phyloP scores from a whole-genome alignment of 35 echinoderm and acorn worm species.

The Acanthaster planci region DNA sequence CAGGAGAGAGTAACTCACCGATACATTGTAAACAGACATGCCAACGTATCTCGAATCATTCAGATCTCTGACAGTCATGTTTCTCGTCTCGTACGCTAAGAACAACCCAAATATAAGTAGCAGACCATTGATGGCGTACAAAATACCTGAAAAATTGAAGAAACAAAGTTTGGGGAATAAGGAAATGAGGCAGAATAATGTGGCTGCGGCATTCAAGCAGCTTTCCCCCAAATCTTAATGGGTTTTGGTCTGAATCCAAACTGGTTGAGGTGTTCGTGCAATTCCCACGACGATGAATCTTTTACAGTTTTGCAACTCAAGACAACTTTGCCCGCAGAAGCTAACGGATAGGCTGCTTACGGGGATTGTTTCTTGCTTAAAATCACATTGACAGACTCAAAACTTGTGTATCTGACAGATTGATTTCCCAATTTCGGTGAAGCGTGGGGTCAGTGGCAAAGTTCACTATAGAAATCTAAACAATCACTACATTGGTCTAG shows the following conservation, averaged over 20 bases:
- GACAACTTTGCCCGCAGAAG: too few relatives aligned
- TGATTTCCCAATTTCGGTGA: too few relatives aligned
- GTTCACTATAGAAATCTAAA: too few relatives aligned
- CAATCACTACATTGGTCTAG: too few relatives aligned
- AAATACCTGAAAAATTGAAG: constrained; percentile 72
- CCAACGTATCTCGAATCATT: constrained; percentile 93
- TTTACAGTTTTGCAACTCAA: too few relatives aligned
- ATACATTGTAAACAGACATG: constrained; percentile 99
- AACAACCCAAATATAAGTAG: constrained; percentile 97
- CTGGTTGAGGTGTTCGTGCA: too few relatives aligned
- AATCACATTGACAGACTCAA: too few relatives aligned
- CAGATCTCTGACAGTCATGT: constrained; percentile 93
- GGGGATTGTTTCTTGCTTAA: too few relatives aligned
- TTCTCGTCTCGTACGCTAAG: constrained; percentile 94
- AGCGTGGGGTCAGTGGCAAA: too few relatives aligned
- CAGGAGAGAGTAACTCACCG: constrained; percentile 58
- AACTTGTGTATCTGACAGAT: too few relatives aligned
- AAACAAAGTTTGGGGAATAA: background rate
- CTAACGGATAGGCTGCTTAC: too few relatives aligned
- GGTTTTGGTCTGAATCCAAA: background rate
- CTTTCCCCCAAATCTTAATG: background rate
- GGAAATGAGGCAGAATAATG: background rate
- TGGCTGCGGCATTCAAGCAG: background rate
- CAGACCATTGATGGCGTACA: constrained; percentile 91
- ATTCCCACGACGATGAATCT: too few relatives aligned